Evolutionary conservation across 2,113 vertebrate species (phyloP), one percentile per base, ranked within the genome.

Genomic region (Mola mola): DNA sequence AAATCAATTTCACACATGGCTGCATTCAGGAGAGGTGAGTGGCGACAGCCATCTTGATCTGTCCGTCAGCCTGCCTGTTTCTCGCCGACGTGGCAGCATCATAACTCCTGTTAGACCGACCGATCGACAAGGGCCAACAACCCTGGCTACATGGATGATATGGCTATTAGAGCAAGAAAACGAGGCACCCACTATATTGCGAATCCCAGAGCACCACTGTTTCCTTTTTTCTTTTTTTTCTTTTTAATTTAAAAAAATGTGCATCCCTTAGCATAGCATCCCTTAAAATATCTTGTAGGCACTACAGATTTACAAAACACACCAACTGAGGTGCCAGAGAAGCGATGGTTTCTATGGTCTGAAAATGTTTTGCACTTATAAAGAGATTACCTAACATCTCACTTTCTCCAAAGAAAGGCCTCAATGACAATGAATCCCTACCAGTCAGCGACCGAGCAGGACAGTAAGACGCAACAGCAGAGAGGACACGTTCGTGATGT

Each of bases 1-100:
- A 82, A 85, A 84, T 88, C 89, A 89, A 90, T 91, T 91, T 91
- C 90, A 86, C 84, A 78, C 85, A 77, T 68, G 86, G 29, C 60
- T 80, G 80, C 44, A 2, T 85, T 78, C 24, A 42, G 38, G 36
- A 79, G 68, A 75, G 81, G 58, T 53, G 78, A 80, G 50, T 67
- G 73, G 70, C 20, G 15, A 49, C 41, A 22, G 67, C 63, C 71
- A 66, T 84, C 78, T 87, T 74, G 73, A 84, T 88, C 65, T 61
- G 78, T 78, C 79, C 71, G 66, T 86, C 81, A 87, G 61, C 68
- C 85, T 15, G 67, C 75, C 65, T 84, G 87, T 88, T 85, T 83
- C 22, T 55, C 40, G 0, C 6, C 12, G 42, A 55, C 2, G 42
- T 29, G 59, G 43, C 61, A 38, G 65, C 72, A 65, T 73, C 72